Conservation (phyloP, 1,140 invertebrate genomes). For the Maconellicoccus hirsutus region DNA sequence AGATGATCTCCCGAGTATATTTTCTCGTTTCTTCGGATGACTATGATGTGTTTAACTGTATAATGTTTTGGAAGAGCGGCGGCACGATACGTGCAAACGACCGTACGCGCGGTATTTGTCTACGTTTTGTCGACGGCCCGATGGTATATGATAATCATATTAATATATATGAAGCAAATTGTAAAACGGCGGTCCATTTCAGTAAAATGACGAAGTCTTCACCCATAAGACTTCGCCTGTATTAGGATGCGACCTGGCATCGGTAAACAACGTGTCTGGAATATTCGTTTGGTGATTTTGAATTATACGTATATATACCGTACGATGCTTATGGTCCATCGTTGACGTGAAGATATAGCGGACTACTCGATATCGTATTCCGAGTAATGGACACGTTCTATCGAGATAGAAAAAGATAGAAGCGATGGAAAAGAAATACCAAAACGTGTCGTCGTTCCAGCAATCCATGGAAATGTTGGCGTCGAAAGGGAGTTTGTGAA, state of each 20-base stretch:
- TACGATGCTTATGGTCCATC: neutral
- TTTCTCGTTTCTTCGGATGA: neutral
- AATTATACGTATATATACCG: neutral
- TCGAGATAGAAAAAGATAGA: too few relatives aligned
- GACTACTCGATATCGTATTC: too few relatives aligned
- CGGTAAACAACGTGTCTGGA: neutral
- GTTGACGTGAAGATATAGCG: too few relatives aligned
- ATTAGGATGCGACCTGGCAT: slow-evolving; percentile 7
- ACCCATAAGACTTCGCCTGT: neutral
- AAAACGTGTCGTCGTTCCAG: too few relatives aligned
- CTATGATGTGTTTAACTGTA: neutral
- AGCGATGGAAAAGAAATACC: too few relatives aligned
- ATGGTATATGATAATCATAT: neutral
- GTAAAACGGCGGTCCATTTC: slow-evolving; percentile 1
- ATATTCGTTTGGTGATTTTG: neutral
- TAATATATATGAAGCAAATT: neutral
- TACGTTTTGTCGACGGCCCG: neutral
- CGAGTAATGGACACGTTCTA: too few relatives aligned
- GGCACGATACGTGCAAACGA: neutral
- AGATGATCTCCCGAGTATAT: neutral
- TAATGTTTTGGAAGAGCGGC: neutral
- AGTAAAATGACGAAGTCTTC: neutral
- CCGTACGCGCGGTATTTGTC: neutral
- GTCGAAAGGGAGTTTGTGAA: too few relatives aligned
- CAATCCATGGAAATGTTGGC: too few relatives aligned